Evolutionary conservation across 2,797 vertebrate genomes (phyloP), one percentile per base, ranked within the genome.

Genomic region (Hirundo rustica): DNA sequence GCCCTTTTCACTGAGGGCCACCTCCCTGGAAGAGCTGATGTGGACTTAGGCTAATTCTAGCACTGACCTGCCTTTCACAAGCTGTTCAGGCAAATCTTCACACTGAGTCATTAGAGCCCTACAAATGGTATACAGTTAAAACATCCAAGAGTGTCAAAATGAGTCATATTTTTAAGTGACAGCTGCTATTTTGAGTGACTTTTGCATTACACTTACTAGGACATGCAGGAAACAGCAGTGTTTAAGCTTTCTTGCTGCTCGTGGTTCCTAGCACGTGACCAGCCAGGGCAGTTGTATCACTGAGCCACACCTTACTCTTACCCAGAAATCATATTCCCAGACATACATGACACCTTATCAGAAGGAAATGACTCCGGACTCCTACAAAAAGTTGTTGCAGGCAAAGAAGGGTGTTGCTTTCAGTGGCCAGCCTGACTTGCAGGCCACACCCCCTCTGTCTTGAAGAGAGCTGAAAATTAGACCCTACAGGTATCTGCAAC

Each of bases 161-260:
- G 72, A 95, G 85, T 92, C 82, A 86, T 45, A 26, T 45, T 88
- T 91, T 88, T 93, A 89, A 95, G 79, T 65, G 58, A 65, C 38
- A 44, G 13, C 72, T 86, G 71, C 84, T 96, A 93, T 95, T 94
- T 38, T 84, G 70, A 93, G 89, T 42, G 53, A 34, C 70, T 94
- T 93, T 85, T 72, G 47, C 66, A 62, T 77, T 88, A 55, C 5
- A 3, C 68, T 94, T 71, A 83, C 10, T 47, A 70, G 85, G 85
- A 91, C 51, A 66, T 16, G 16, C 70, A 30, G 73, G 75, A 93
- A 73, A 58, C 77, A 48, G 19, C 5, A 1, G 32, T 38, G 26
- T 68, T 54, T 17, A 85, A 88, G 53, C 29, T 85, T 86, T 67
- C 32, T 74, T 78, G 51, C 58, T 78, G 40, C 38, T 78, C 1